Evolutionary conservation across 2,113 vertebrate genomes (phyloP).

Genomic region (Camarhynchus parvulus): DNA sequence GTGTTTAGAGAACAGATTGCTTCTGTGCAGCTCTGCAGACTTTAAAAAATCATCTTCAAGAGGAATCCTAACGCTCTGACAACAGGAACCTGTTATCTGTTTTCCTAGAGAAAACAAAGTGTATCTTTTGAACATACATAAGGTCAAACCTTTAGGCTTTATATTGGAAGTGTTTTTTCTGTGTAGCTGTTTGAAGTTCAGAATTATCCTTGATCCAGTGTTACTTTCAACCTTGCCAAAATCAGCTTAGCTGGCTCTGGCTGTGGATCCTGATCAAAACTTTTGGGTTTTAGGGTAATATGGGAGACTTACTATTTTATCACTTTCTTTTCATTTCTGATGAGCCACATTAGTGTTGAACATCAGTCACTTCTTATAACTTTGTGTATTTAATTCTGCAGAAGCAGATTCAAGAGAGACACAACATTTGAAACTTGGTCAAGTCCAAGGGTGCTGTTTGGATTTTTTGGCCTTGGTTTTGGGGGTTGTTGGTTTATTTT

Average conservation of each 20-base stretch:
- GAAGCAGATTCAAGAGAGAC: background rate
- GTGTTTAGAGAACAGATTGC: conserved; percentile 9
- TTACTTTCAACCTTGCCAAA: background rate
- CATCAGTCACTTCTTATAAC: background rate
- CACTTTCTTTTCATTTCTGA: background rate
- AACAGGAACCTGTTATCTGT: background rate
- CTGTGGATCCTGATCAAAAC: background rate
- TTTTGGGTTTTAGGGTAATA: background rate
- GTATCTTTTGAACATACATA: background rate
- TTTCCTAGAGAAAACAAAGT: background rate
- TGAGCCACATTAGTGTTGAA: background rate
- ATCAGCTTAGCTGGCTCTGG: background rate
- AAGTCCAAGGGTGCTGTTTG: background rate
- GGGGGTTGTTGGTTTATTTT: background rate
- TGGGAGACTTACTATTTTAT: background rate
- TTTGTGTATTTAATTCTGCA: background rate
- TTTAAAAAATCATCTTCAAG: background rate
- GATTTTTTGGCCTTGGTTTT: background rate
- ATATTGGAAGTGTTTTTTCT: background rate
- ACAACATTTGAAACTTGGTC: background rate
- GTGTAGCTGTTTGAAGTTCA: background rate
- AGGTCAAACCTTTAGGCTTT: background rate
- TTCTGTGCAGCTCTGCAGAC: conserved; percentile 24
- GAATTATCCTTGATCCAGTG: background rate
- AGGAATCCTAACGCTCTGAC: background rate